Evolutionary conservation across 2,888 invertebrate species (phyloP), one percentile per base, ranked within the genome.

Genomic region (Heliothis peltigera): DNA sequence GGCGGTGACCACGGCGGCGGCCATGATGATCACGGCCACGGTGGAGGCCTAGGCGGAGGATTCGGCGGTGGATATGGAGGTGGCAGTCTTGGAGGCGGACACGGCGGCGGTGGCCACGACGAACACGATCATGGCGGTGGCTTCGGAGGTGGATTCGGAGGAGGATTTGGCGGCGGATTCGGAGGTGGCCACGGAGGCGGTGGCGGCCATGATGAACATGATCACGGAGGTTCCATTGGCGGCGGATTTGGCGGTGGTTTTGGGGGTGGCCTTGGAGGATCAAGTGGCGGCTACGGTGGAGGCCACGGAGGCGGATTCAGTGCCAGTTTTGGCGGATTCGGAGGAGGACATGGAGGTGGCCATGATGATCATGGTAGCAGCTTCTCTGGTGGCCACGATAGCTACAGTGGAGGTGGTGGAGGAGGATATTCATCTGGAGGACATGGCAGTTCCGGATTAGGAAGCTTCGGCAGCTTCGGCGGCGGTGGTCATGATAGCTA

Each of bases 111-210:
- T 12, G 80, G 81, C 46, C 80, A 83, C n/a, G 83, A 78, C 60
- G 82, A 82, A n/a, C 75, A 76, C 51, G 84, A 80, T 6, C 76
- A 80, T 25, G 85, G 84, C 51, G 81, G 83, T 21, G 82, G 83
- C 39, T 76, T 70, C n/a, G 80, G 77, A 54, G 82, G 71, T 1
- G 73, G 70, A 19, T 35, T 65, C 2, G 77, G 75, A 18, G 81
- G 80, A 4, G 89, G 87, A 49, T 69, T 76, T 44, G 84, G 83
- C 49, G 80, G 79, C 42, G 80, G 82, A 19, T 69, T 77, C 46
- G 84, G 86, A 32, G 88, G 85, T 42, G 81, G 84, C 18, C 73
- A 80, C 28, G 83, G 86, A 18, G 89, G 85, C 18, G 81, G 84
- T 25, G 87, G 81, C 8, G 85, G 84, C 25, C 70, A 74, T 10